Conservation (phyloP, 2,113 vertebrate genomes). For the Regulus satrapa region DNA sequence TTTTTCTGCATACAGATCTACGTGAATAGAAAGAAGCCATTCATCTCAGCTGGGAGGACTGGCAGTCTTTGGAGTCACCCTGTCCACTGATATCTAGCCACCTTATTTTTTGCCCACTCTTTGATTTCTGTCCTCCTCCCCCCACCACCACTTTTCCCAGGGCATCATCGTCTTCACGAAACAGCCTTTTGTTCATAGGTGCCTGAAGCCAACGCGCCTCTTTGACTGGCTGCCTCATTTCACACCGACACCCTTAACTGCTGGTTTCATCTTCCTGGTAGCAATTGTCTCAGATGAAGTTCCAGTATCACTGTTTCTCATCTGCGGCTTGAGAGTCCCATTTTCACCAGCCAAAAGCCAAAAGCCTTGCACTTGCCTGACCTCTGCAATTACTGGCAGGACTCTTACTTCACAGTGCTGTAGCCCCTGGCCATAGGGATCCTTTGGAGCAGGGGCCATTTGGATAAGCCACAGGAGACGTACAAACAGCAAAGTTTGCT, state of each 20-base stretch:
- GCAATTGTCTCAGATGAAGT: conserved; percentile 25
- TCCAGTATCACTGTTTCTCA: conserved; percentile 53
- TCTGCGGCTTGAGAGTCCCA: neutral
- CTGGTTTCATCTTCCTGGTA: conserved; percentile 59
- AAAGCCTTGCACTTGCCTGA: conserved; percentile 31
- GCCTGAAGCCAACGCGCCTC: neutral
- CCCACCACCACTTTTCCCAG: conserved; percentile 12
- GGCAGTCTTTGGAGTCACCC: conserved; percentile 37
- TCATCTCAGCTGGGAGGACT: conserved; percentile 33
- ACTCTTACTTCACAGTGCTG: neutral
- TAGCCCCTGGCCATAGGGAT: neutral
- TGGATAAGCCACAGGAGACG: neutral
- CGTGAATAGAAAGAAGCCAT: conserved; percentile 53
- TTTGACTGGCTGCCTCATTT: conserved; percentile 25
- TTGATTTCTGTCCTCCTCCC: conserved; percentile 47
- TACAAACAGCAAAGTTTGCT: neutral
- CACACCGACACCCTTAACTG: conserved; percentile 26
- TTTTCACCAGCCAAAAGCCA: conserved; percentile 16
- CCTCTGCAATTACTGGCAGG: neutral
- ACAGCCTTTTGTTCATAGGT: conserved; percentile 26
- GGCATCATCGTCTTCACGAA: conserved; percentile 32
- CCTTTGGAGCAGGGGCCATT: neutral
- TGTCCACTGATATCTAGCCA: conserved; percentile 43
- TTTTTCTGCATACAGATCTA: conserved; percentile 44
- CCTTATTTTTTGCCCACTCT: conserved; percentile 34